Percentiles rank a stretch among this genome's conserved stretches.
These are phyloP conservation scores for Alouatta caraya DNA, from an alignment of 2,797 vertebrate genomes.

Conservation along the genomic window DNA sequence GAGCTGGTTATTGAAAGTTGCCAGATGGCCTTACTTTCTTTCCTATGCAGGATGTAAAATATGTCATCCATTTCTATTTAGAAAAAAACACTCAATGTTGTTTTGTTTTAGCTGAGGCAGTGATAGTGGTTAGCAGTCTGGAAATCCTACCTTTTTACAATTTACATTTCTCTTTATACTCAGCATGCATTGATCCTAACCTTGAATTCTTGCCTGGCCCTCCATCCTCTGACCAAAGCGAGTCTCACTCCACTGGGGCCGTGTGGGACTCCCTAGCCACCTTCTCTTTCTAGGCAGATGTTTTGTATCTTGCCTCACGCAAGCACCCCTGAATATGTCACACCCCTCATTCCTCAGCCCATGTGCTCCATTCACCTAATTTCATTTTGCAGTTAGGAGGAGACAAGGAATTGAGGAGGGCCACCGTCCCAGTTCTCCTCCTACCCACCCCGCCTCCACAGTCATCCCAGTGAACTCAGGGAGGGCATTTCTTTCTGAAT, in stretches of 20 bases:
- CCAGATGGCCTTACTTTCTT: background rate
- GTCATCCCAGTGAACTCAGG: background rate
- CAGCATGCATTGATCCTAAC: too few relatives aligned
- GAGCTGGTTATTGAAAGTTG: background rate
- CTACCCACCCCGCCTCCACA: background rate
- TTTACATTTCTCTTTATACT: background rate
- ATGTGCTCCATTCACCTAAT: background rate
- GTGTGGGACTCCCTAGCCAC: background rate
- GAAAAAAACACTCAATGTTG: background rate
- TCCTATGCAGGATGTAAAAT: background rate
- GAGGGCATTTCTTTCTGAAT: constrained; percentile 9
- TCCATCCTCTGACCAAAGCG: background rate
- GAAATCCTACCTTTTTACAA: background rate
- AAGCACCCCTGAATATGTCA: background rate
- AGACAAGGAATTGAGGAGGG: background rate
- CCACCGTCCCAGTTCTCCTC: background rate
- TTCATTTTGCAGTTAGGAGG: background rate
- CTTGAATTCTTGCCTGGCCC: background rate
- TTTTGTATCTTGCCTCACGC: background rate
- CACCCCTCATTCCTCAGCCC: background rate
- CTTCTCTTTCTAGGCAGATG: background rate
- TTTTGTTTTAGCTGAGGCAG: background rate
- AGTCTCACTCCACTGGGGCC: fast-evolving
- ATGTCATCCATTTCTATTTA: background rate
- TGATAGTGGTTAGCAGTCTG: background rate